Percentiles rank a stretch among this genome's conserved stretches.
Conservation (phyloP, 1,140 invertebrate genomes). For the Dendrolimus punctatus region DNA sequence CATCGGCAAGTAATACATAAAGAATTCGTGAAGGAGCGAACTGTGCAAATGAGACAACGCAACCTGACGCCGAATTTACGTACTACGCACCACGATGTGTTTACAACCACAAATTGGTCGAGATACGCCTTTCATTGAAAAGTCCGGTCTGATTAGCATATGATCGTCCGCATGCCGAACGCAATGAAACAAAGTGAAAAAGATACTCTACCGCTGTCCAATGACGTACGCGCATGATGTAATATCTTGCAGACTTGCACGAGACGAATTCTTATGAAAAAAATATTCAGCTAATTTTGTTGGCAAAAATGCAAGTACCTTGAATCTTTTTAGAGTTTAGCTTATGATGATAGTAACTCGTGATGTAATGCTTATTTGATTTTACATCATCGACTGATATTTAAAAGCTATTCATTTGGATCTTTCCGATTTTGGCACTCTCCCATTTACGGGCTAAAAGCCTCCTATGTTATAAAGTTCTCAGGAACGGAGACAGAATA, state of each 20-base stretch:
- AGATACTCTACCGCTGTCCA: slow-evolving; percentile 3
- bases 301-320: no score
- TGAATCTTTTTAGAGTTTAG: no score
- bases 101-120: slow-evolving; percentile 14
- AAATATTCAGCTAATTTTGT: slow-evolving; percentile 14
- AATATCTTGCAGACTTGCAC: slow-evolving; percentile 47
- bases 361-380: no score
- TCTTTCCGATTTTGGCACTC: no score
- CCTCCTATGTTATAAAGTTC: no score
- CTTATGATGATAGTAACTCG: no score
- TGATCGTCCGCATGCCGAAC: slow-evolving; percentile 7
- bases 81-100: slow-evolving; percentile 7
- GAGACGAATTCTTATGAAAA: slow-evolving; percentile 48
- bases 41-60: slow-evolving; percentile 13
- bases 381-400: no score
- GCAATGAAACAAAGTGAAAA: slow-evolving; percentile 24
- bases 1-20: no score
- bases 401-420: no score
- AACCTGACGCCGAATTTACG: slow-evolving; percentile 18
- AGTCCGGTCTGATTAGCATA: slow-evolving; percentile 17
- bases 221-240: slow-evolving; percentile 45
- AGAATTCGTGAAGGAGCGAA: no score
- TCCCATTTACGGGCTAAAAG: no score
- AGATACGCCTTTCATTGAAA: slow-evolving; percentile 35
- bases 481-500: no score